Evolutionary conservation across 2,113 vertebrate genomes (phyloP).

Genomic region (Psittacula cyanocephala): DNA sequence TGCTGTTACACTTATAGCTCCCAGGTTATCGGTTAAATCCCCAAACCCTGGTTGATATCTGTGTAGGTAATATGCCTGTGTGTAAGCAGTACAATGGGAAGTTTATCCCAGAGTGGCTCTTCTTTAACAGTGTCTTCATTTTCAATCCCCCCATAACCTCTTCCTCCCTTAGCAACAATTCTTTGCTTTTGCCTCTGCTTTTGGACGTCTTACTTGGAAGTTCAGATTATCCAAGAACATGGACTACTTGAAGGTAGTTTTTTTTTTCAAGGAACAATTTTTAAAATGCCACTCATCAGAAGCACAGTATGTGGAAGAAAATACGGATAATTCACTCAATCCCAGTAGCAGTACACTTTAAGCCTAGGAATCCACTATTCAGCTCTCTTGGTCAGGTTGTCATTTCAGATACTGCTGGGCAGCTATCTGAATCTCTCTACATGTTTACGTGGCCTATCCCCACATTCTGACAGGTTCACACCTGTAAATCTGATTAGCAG

Average conservation of each 20-base stretch:
- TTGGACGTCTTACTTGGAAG: neutral
- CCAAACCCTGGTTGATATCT: neutral
- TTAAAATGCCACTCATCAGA: neutral
- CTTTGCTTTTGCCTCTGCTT: neutral
- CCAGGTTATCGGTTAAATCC: neutral
- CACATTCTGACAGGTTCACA: slow-evolving; percentile 12
- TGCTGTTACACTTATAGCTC: neutral
- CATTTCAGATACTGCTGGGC: slow-evolving; percentile 38
- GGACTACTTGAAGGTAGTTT: neutral
- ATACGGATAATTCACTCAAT: neutral
- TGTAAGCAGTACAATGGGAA: neutral
- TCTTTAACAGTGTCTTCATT: neutral
- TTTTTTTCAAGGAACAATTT: neutral
- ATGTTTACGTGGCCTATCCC: slow-evolving; percentile 13
- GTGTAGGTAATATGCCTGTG: neutral
- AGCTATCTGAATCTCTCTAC: slow-evolving; percentile 25
- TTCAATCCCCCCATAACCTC: neutral
- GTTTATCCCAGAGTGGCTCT: neutral
- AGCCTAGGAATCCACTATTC: neutral
- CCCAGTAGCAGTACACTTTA: neutral
- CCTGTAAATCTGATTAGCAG: slow-evolving; percentile 43
- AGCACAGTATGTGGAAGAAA: neutral
- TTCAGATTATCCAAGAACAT: neutral
- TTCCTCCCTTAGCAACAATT: neutral
- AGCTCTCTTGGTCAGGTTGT: neutral